phyloP scores from a whole-genome alignment of 2,113 vertebrate species.

The Podarcis cretensis region DNA sequence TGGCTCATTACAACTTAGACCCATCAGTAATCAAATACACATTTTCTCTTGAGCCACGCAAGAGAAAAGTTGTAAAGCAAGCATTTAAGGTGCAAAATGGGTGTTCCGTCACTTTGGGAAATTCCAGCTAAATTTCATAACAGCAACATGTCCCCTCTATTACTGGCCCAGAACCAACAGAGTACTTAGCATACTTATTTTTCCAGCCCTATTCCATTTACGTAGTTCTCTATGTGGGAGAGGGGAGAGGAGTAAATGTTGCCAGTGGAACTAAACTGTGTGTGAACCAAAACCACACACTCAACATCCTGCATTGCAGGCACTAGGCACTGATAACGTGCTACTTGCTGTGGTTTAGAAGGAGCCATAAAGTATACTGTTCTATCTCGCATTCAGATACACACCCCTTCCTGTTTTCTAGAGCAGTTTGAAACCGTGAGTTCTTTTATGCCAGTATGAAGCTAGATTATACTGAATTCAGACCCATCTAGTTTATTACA shows the following conservation, averaged over 20 bases:
- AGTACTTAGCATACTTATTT: neutral
- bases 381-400: neutral
- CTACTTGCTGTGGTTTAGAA: constrained; percentile 39
- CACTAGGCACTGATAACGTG: too few species aligned
- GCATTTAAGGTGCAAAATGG: neutral
- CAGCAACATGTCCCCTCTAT: neutral
- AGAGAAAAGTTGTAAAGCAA: neutral
- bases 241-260: too few species aligned
- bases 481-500: neutral
- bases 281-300: neutral
- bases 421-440: constrained; percentile 18
- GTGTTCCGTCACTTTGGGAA: neutral
- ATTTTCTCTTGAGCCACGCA: neutral
- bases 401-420: constrained; percentile 28
- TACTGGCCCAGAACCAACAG: neutral
- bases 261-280: neutral
- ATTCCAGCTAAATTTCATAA: neutral
- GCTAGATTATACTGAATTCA: neutral
- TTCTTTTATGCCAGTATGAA: neutral
- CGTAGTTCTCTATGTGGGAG: neutral
- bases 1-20: neutral
- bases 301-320: neutral
- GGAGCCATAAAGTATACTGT: neutral
- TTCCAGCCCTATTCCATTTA: neutral
- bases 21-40: neutral